Evolutionary conservation across 2,888 invertebrate genomes (phyloP).

Genomic region (Diarsia rubi): DNA sequence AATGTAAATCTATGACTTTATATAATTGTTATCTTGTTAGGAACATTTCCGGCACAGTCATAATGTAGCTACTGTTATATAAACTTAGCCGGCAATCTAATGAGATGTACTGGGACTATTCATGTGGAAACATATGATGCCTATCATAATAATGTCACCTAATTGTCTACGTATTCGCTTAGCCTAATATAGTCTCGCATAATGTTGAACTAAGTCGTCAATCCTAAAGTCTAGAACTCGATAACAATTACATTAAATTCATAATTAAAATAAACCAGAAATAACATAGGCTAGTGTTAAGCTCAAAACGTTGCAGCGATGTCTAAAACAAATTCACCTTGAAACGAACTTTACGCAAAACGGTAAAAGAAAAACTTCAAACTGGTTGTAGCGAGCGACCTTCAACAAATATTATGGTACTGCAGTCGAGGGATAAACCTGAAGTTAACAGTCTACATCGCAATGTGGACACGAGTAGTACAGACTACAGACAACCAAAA

Average conservation of each 20-base stretch:
- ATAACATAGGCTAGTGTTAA: not conserved
- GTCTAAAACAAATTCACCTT: conserved; percentile 35
- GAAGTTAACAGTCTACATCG: conserved; percentile 32
- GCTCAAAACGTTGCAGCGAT: not conserved
- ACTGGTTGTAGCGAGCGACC: conserved; percentile 68
- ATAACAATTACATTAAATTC: not conserved
- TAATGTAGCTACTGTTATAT: conserved; percentile 46
- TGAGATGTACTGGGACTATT: conserved; percentile 40
- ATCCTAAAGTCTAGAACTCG: not conserved
- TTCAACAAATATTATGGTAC: conserved; percentile 73
- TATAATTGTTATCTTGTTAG: conserved; percentile 37
- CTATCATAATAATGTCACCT: conserved; percentile 35
- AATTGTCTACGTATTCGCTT: conserved; percentile 44
- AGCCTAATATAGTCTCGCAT: conserved; percentile 13
- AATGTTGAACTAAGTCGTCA: not conserved
- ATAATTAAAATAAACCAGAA: not conserved
- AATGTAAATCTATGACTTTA: conserved; percentile 4
- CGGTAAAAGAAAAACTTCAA: conserved; percentile 64
- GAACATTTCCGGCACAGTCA: conserved; percentile 47
- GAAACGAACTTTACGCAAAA: conserved; percentile 55
- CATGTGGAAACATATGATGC: conserved; percentile 36
- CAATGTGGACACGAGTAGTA: conserved; percentile 34
- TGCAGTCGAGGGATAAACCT: conserved; percentile 48
- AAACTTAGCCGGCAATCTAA: conserved; percentile 38
- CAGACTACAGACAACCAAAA: conserved; percentile 9